These are phyloP conservation scores for Hydra vulgaris DNA, from an alignment of 30 jellyfish, hydroid and myxozoan species.

Conservation along the genomic window DNA sequence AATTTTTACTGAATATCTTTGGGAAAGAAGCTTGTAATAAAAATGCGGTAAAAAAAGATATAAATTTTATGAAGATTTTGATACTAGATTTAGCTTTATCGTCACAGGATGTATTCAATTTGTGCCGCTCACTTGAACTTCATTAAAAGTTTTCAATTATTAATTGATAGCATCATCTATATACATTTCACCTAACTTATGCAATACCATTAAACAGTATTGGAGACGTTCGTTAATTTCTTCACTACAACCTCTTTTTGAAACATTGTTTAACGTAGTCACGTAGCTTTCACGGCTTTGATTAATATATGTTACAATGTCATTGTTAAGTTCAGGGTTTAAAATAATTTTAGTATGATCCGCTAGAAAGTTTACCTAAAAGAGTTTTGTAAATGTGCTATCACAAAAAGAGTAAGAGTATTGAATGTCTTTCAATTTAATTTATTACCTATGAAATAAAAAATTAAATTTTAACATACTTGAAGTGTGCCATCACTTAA, in stretches of 20 bases:
- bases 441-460: not conserved
- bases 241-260: conserved; percentile 83
- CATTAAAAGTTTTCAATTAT: no score
- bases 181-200: conserved; percentile 73
- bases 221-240: conserved; percentile 78
- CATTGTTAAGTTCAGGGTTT: conserved; percentile 52
- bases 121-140: no score
- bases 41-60: no score
- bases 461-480: conserved; percentile 21
- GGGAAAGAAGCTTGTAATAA: no score
- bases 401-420: no score
- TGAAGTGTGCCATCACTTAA: conserved; percentile 84
- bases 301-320: conserved; percentile 60
- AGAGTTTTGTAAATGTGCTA: not conserved
- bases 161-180: conserved; percentile 24
- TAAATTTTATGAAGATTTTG: no score
- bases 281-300: conserved; percentile 65
- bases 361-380: conserved; percentile 76
- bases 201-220: conserved; percentile 83
- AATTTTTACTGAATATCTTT: not conserved
- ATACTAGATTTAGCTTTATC: no score
- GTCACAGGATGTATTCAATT: no score
- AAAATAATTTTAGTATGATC: conserved; percentile 86
- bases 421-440: not conserved
- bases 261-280: conserved; percentile 29